Evolutionary conservation across 1,140 invertebrate species (phyloP), one percentile per base, ranked within the genome.

Genomic region (Vanessa atalanta): DNA sequence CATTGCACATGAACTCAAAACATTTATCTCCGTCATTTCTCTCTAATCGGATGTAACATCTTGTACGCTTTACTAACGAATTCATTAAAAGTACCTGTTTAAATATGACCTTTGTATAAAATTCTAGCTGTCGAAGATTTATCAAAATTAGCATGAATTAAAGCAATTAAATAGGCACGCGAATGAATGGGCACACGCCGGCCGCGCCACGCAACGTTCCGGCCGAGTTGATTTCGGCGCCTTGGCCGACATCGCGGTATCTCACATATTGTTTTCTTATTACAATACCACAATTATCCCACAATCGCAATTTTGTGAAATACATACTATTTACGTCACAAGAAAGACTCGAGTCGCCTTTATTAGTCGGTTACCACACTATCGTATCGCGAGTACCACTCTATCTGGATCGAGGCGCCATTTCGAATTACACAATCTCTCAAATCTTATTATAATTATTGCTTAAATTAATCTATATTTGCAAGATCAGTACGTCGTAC

Each of bases 161-260:
- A 26, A 12, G 16, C 66, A 69, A 69, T 69, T 69, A 69, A 69
- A 20, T 12, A 47, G 51, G 26, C 6, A 31, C 26, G 20, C 20
- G 26, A 31, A 69, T 60, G 66, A 69, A 69, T 20, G 53, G 48
- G 7, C 7, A 2, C 31, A 37, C 31, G 31, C 31, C 31, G 31
- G 31, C 31, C 31, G 31, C 31, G 31, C 31, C 31, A 55, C 37
- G 16, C 53, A 71, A 75, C 67, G 79, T 73, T 79, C 72, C 75
- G 69, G 31, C 57, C 69, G 70, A 60, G 64, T 60, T 43, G 66
- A 51, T 75, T 76, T 74, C 66, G 73, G 75, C 77, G 51, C 83
- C 83, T 85, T 85, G 83, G 70, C 83, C 83, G 79, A 81, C 71
- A 75, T 82, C 64, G 61, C 47, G 13, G 15, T 31, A 26, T 51